Base-by-base conservation (phyloP, 2,797 vertebrate genomes). In the Anguilla marmorata region DNA sequence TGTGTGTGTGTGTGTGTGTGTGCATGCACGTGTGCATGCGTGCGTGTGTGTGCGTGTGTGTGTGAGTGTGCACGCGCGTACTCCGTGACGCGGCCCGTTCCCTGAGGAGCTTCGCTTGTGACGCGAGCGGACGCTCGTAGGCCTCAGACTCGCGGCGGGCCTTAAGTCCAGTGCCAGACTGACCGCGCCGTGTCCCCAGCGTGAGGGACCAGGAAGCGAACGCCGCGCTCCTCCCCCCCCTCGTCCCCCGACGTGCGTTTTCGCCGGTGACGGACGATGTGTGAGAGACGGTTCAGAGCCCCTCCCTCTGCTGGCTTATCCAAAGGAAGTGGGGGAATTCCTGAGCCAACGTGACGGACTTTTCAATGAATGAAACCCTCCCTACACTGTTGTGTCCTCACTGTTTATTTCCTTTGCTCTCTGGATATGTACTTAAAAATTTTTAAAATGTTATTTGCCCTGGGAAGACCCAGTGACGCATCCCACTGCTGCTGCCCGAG, bases 161-260 rank as follows among this genome's bases (percentile, higher is more conserved):
- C 21, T 60, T 19, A 3, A 45, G 45, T 48, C 24, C 14, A 14
- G 37, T 0, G 37, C 1, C 37, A 37, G 37, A 37, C 37, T 56
- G 9, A 84, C 7, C 3, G n/a, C 50, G 9, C 19, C 2, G 50
- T 12, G 79, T 50, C 16, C 11, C n/a, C 41, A 3, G 41, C 45
- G 76, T 80, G 37, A 80, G 76, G 24, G 76, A 80, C 41, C 37
- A 80, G 76, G 45, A 50, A 80, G 76, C 48, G 76, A 80, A 48
- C 48, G 11, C 33, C 16, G 27, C 0, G 27, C 7, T 12, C 14
- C 2, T 30, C 27, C 3, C 37, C 12, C 30, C 30, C 30, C 2
- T 0, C 33, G 33, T 11, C 37, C 12, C 12, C 30, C 33, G 3
- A 3, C 33, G 33, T 2, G 33, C 33, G 11, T 37, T 76, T 76